Conservation (phyloP, 1,140 invertebrate species). For the Saccostrea echinata region DNA sequence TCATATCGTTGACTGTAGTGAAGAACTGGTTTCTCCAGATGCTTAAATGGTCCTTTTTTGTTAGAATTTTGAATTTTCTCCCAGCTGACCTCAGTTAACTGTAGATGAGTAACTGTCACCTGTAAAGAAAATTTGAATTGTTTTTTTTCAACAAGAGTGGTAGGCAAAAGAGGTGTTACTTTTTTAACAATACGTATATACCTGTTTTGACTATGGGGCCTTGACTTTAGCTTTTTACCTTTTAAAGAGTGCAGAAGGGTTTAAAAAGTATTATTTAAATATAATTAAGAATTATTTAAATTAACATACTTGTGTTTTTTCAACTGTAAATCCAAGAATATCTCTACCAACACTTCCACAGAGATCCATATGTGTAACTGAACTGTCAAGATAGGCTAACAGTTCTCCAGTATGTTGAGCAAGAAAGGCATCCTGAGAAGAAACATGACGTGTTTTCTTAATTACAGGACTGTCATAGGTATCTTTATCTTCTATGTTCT, state of each 20-base stretch:
- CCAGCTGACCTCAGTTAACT: background rate
- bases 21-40: background rate
- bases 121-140: too few relatives aligned
- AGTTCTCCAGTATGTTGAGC: conserved; percentile 23
- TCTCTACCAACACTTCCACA: conserved; percentile 23
- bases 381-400: background rate
- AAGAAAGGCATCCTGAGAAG: background rate
- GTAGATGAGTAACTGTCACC: background rate
- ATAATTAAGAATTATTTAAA: too few relatives aligned
- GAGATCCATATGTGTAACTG: background rate
- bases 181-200: too few relatives aligned
- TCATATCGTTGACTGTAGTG: background rate
- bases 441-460: background rate
- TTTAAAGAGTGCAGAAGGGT: too few relatives aligned
- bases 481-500: background rate
- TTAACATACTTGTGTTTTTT: background rate
- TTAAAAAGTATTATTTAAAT: too few relatives aligned
- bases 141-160: too few relatives aligned
- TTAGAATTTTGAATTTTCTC: background rate
- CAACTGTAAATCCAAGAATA: conserved; percentile 7
- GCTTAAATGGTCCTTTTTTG: background rate
- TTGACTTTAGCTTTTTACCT: too few relatives aligned
- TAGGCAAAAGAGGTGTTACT: too few relatives aligned
- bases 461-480: background rate
- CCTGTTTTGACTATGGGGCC: too few relatives aligned